Evolutionary conservation across 1,140 invertebrate genomes (phyloP), one percentile per base, ranked within the genome.

Genomic region (Arion vulgaris): DNA sequence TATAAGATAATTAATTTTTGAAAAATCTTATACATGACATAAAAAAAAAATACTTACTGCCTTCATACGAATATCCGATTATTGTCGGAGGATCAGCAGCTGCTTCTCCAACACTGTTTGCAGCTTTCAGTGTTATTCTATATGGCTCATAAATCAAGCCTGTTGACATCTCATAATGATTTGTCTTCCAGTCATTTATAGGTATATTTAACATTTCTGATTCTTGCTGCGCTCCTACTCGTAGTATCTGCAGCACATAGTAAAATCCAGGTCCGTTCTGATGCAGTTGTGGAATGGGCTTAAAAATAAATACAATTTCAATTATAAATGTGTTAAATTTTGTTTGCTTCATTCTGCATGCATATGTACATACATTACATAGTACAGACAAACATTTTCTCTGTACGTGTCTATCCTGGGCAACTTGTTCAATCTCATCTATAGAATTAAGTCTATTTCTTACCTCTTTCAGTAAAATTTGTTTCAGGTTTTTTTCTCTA

Each of bases 211-310:
- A 1, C 0, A 80, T 15, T 41, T 73, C 26, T 5, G 17, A 36
- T 23, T 78, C 69, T n/a, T 57, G 71, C 17, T 73, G 81, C n/a
- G 57, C 79, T n/a, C 74, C 86, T 39, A 51, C 91, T 95, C 76
- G 95, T 94, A 95, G 95, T 94, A 96, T 99, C 82, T 95, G 96
- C 5, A 99, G 95, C 83, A 95, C 94, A 91, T 99, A 99, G 87
- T 95, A 95, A 92, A 99, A 98, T 73, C 95, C 95, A 0, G 96
- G 96, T 0, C 95, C 98, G 93, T 99, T 98, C 91, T 99, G 98
- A 86, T 99, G 97, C 87, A 99, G 97, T 92, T 97, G 95, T 0
- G 97, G 96, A 97, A 99, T 98, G 79, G 95, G 95, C 95, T 96
- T 90, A 84, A 80, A 49, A 26, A 69, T 34, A 17, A 5, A 69